Conservation (phyloP, 2,113 vertebrate genomes). For the Meleagris gallopavo region DNA sequence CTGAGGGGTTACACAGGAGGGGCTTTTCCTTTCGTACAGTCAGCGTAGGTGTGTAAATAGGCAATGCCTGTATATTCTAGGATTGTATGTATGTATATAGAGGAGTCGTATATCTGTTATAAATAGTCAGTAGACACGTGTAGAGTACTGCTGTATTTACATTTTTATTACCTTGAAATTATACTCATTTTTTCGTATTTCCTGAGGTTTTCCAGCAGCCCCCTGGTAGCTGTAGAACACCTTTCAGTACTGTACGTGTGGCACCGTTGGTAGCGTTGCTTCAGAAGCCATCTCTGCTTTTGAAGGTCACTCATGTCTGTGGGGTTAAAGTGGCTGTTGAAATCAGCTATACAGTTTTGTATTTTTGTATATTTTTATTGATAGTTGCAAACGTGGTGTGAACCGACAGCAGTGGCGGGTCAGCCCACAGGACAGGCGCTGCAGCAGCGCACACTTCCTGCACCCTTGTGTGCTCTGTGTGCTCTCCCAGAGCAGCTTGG, state of each 20-base stretch:
- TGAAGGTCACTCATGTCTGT: background rate
- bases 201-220: background rate
- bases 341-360: constrained; percentile 19
- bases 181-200: background rate
- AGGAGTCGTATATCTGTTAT: background rate
- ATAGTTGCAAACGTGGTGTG: background rate
- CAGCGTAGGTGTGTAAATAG: constrained; percentile 24
- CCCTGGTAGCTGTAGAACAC: background rate
- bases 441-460: background rate
- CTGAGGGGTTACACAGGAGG: background rate
- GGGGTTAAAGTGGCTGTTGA: constrained; percentile 41
- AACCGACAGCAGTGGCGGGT: constrained; percentile 17
- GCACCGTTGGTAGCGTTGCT: background rate
- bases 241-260: background rate
- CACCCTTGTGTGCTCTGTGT: background rate
- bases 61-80: constrained; percentile 24
- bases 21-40: background rate
- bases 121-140: background rate
- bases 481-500: background rate
- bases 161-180: constrained; percentile 40
- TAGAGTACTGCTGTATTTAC: constrained; percentile 7
- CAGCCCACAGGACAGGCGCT: constrained; percentile 9
- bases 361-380: constrained; percentile 2
- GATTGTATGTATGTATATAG: constrained; percentile 56
- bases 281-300: background rate